Conservation (phyloP, 2,113 vertebrate species). For the Scortum barcoo region DNA sequence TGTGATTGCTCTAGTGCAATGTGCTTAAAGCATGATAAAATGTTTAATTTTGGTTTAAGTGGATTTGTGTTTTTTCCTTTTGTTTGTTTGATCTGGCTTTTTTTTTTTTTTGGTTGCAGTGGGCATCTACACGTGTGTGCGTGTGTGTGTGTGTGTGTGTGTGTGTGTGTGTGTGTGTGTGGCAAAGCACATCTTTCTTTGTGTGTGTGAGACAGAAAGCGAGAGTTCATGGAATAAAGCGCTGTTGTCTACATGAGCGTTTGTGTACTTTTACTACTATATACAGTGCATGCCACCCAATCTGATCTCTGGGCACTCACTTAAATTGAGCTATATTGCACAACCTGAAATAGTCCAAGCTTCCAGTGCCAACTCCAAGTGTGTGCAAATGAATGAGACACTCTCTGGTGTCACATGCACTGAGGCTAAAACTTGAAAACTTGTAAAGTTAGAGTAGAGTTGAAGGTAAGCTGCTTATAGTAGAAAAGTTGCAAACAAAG, state of each 20-base stretch:
- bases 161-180: conserved; percentile 15
- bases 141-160: conserved; percentile 29
- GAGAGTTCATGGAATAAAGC: conserved; percentile 53
- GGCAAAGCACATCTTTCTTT: not conserved
- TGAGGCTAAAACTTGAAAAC: not conserved
- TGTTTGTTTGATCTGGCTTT: conserved; percentile 58
- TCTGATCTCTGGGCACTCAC: conserved; percentile 14
- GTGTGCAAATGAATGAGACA: not conserved
- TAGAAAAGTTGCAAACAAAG: not conserved
- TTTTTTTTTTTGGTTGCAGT: conserved; percentile 37
- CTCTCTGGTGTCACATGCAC: not conserved
- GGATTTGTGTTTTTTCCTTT: conserved; percentile 65
- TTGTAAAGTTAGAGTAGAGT: not conserved
- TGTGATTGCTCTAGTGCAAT: conserved; percentile 64
- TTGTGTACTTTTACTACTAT: conserved; percentile 34
- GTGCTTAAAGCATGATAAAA: conserved; percentile 78
- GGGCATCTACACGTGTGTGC: conserved; percentile 35
- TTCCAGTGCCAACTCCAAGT: not conserved
- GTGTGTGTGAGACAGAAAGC: not conserved
- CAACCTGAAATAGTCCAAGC: not conserved
- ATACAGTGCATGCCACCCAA: conserved; percentile 4
- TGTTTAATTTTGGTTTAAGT: conserved; percentile 73
- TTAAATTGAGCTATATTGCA: not conserved
- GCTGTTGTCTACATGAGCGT: conserved; percentile 43
- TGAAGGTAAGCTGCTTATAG: not conserved